Conservation (phyloP, 2,797 vertebrate genomes). For the Pantherophis alleghaniensis region DNA sequence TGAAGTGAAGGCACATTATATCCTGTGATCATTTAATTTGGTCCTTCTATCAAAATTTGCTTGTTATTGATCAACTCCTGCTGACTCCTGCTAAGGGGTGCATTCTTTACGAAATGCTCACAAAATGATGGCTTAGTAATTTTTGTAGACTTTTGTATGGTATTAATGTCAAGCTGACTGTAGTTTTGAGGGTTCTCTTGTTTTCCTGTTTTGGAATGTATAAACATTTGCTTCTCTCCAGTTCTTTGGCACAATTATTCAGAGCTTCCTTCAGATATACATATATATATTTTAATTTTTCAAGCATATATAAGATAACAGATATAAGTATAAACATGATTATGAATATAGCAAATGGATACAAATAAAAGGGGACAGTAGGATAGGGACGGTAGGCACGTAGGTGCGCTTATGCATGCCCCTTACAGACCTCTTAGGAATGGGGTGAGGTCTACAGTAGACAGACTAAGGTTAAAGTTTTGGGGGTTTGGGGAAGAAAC, state of each 20-base stretch:
- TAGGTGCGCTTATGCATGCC: too few species aligned
- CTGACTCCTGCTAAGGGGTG: background rate
- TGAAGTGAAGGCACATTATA: background rate
- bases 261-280: background rate
- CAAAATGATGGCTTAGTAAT: background rate
- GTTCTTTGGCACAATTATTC: background rate
- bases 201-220: background rate
- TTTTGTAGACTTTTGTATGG: background rate
- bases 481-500: too few species aligned
- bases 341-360: too few species aligned
- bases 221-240: background rate
- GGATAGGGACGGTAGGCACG: too few species aligned
- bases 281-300: too few species aligned
- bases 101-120: background rate
- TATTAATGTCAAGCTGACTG: background rate
- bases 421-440: too few species aligned
- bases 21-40: background rate
- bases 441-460: too few species aligned
- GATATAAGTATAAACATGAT: too few species aligned
- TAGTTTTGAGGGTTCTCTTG: background rate
- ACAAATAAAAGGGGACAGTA: too few species aligned
- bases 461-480: too few species aligned
- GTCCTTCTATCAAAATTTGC: background rate
- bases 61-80: background rate
- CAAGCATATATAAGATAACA: too few species aligned